A percentile compares a stretch with the other conserved stretches of the same genome.
Evolutionary conservation across 92 coral and sea anemone genomes (phyloP).

Genomic region (Zoanthus sansibaricus): DNA sequence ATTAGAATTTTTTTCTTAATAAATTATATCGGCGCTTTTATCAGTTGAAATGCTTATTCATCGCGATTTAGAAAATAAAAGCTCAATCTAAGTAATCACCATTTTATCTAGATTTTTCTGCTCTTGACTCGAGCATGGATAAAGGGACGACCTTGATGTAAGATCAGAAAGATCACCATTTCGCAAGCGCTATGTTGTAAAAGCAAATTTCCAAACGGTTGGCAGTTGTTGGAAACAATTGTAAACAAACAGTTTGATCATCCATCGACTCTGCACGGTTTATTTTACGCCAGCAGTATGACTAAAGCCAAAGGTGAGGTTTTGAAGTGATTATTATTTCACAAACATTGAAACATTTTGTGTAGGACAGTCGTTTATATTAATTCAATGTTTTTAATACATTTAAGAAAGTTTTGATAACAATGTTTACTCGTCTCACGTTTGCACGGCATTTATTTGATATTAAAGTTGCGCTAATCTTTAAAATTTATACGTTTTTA

Average conservation of each 20-base stretch:
- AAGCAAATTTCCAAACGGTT: neutral
- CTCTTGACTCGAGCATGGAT: neutral
- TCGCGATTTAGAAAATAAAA: neutral
- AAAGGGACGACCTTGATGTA: neutral
- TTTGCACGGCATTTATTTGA: neutral
- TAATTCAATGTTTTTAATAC: neutral
- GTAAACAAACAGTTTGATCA: neutral
- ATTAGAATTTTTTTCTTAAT: neutral
- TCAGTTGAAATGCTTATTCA: neutral
- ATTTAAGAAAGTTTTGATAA: conserved; percentile 2
- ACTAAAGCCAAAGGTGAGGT: conserved; percentile 12
- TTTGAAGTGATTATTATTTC: neutral
- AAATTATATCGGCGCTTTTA: neutral
- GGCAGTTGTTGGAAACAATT: neutral
- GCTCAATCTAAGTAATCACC: neutral
- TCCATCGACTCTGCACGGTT: neutral
- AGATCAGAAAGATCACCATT: neutral
- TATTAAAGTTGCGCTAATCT: neutral
- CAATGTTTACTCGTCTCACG: neutral
- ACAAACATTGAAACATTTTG: neutral
- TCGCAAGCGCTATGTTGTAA: neutral
- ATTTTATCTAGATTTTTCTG: neutral
- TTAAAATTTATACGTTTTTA: neutral
- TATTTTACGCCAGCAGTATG: neutral
- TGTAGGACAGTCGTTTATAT: neutral